These are phyloP conservation scores for Lydus trimaculatus DNA, from an alignment of 2,888 invertebrate species.

Conservation along the genomic window DNA sequence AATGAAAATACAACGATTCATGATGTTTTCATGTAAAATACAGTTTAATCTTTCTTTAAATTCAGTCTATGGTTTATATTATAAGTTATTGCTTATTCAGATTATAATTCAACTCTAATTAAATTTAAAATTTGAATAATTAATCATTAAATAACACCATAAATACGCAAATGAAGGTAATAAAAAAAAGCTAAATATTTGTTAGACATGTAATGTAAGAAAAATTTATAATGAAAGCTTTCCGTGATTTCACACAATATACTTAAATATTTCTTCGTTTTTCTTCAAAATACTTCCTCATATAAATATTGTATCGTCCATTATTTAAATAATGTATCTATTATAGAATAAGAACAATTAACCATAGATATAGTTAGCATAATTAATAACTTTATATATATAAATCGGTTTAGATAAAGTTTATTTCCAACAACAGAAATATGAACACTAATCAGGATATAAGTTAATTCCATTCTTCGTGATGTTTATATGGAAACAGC, in stretches of 20 bases:
- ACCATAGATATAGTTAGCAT: too few species aligned
- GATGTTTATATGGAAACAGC: not conserved
- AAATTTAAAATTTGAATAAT: constrained; percentile 1
- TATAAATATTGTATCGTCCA: not conserved
- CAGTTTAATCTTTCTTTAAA: not conserved
- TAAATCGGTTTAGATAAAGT: too few species aligned
- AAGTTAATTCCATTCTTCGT: not conserved
- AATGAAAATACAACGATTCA: not conserved
- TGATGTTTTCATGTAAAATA: not conserved
- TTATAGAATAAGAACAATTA: not conserved
- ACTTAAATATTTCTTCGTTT: not conserved
- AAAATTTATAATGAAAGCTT: not conserved
- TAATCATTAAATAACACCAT: constrained; percentile 2
- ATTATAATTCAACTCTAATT: not conserved
- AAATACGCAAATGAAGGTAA: constrained; percentile 8
- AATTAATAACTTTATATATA: too few species aligned
- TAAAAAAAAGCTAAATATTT: constrained; percentile 4
- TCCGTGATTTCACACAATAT: constrained; percentile 3
- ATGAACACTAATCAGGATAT: not conserved
- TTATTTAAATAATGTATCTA: not conserved
- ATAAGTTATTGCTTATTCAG: not conserved
- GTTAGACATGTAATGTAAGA: not conserved
- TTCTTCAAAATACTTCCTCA: not conserved
- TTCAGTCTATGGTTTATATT: not conserved
- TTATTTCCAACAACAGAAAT: not conserved